These are phyloP conservation scores for Teleiodes luculella DNA, from an alignment of 2,888 invertebrate species.

Conservation along the genomic window DNA sequence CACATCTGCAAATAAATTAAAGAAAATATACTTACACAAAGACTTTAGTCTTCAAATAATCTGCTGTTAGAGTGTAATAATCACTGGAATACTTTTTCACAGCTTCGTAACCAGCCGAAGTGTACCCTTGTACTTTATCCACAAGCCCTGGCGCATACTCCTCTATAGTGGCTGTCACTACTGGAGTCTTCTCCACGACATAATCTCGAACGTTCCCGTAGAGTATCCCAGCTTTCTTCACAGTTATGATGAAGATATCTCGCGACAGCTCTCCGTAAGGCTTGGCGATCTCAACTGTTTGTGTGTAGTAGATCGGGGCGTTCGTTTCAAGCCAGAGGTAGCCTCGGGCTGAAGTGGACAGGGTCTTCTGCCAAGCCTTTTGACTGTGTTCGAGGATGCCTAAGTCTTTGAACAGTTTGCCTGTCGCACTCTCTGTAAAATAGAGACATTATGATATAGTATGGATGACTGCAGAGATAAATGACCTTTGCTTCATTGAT, in stretches of 20 bases:
- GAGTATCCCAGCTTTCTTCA: slow-evolving; percentile 64
- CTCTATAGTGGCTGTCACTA: slow-evolving; percentile 76
- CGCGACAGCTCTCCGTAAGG: slow-evolving; percentile 81
- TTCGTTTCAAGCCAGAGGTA: slow-evolving; percentile 83
- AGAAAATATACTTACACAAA: slow-evolving; percentile 83
- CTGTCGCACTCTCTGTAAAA: slow-evolving; percentile 81
- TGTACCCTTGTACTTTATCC: slow-evolving; percentile 77
- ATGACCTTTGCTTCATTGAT: too few relatives aligned
- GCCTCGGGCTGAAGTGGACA: slow-evolving; percentile 80
- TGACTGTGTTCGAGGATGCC: slow-evolving; percentile 82
- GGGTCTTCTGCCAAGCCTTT: slow-evolving; percentile 79
- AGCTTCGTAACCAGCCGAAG: slow-evolving; percentile 58
- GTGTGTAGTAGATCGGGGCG: slow-evolving; percentile 82
- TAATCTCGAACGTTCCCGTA: slow-evolving; percentile 73
- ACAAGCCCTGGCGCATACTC: slow-evolving; percentile 85
- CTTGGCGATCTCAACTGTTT: slow-evolving; percentile 72
- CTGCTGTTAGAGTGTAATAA: slow-evolving; percentile 72
- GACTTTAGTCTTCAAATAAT: slow-evolving; percentile 85
- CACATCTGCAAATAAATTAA: too few relatives aligned
- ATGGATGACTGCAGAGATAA: neutral
- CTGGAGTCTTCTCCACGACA: slow-evolving; percentile 68
- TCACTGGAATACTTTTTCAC: slow-evolving; percentile 69
- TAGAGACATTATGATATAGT: neutral
- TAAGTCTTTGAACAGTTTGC: slow-evolving; percentile 80
- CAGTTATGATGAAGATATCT: slow-evolving; percentile 76